phyloP scores from a whole-genome alignment of 1,140 invertebrate genomes.

The Steinernema khuongi region DNA sequence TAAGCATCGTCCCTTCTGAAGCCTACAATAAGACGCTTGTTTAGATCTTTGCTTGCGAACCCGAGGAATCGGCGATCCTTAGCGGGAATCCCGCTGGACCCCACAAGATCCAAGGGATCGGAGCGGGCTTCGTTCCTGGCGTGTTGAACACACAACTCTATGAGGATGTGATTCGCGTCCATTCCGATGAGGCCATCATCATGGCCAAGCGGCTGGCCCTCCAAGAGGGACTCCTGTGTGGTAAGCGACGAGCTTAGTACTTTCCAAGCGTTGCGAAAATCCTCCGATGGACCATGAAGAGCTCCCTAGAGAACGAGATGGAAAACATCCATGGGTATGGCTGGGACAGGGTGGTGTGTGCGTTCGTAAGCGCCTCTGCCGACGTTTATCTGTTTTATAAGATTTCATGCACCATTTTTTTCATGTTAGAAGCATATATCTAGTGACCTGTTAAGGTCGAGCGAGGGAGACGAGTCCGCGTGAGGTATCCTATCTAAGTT shows the following conservation, averaged over 20 bases:
- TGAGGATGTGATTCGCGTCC: slow-evolving; percentile 46
- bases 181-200: slow-evolving; percentile 56
- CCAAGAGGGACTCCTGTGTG: slow-evolving; percentile 55
- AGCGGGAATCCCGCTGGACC: slow-evolving; percentile 24
- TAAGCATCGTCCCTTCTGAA: slow-evolving; percentile 7
- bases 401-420: too few species aligned
- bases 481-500: too few species aligned
- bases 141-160: slow-evolving; percentile 41
- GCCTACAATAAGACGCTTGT: not conserved
- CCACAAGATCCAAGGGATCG: slow-evolving; percentile 42
- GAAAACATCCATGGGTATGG: too few species aligned
- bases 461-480: too few species aligned
- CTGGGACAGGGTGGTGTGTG: too few species aligned
- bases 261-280: not conserved
- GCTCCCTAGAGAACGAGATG: too few species aligned
- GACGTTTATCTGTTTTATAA: too few species aligned
- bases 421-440: too few species aligned
- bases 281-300: too few species aligned
- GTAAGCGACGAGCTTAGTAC: too few species aligned
- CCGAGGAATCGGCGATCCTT: slow-evolving; percentile 34
- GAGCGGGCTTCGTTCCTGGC: slow-evolving; percentile 37
- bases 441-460: too few species aligned
- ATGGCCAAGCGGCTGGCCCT: slow-evolving; percentile 55
- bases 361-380: too few species aligned
- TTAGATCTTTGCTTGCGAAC: slow-evolving; percentile 27